phyloP scores from a whole-genome alignment of 2,113 vertebrate species.

The sheep (Ovis aries) region DNA sequence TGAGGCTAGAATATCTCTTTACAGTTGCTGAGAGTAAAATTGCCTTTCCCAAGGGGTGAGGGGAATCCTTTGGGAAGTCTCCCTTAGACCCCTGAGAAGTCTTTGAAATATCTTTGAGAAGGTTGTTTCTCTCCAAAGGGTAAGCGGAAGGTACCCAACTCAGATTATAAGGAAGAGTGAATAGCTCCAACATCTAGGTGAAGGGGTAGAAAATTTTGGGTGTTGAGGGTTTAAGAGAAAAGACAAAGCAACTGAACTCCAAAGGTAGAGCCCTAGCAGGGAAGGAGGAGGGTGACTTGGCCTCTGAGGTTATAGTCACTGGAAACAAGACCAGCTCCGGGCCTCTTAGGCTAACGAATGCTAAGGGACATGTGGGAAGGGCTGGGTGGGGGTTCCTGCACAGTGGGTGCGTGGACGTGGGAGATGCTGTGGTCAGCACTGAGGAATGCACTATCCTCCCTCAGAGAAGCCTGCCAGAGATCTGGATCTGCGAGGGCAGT shows the following conservation, averaged over 20 bases:
- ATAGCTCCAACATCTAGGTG: neutral
- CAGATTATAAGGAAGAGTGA: neutral
- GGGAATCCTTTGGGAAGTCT: neutral
- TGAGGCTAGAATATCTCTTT: neutral
- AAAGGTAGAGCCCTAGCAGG: neutral
- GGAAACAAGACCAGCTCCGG: neutral
- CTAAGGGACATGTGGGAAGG: neutral
- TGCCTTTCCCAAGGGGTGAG: neutral
- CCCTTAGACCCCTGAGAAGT: neutral
- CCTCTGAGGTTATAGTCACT: neutral
- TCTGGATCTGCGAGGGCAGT: neutral
- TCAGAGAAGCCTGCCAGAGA: neutral
- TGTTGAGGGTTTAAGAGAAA: neutral
- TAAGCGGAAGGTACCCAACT: neutral
- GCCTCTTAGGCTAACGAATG: neutral
- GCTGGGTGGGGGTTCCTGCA: neutral
- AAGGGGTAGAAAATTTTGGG: neutral
- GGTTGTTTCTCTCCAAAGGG: neutral
- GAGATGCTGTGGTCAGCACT: neutral
- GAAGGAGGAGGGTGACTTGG: neutral
- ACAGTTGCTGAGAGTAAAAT: neutral
- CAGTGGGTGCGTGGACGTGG: neutral
- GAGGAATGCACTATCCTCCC: neutral
- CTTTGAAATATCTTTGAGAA: neutral
- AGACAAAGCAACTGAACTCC: neutral